Evolutionary conservation across 2,797 vertebrate genomes (phyloP), one percentile per base, ranked within the genome.

Genomic region (Sandelia bainsii): DNA sequence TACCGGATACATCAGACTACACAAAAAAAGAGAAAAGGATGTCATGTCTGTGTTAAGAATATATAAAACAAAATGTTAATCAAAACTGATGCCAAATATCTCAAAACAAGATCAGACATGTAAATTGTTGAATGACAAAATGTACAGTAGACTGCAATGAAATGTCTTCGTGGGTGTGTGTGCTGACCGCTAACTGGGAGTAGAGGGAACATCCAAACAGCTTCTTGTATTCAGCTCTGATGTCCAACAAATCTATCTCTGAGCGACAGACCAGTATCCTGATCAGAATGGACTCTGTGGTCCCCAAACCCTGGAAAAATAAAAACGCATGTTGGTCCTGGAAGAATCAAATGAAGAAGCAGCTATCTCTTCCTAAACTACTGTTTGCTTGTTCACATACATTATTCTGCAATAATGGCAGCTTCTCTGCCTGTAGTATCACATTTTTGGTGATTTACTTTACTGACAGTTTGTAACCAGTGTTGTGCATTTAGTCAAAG

Each of bases 161-260:
- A 1, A 32, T 9, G 23, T 20, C 3, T 10, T 10, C 10, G 23
- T n/a, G 6, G 29, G 20, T 4, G 1, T 46, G 8, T 60, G 5
- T 13, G 63, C 89, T 89, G 70, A 97, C 97, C 92, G 95, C 82
- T 63, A 98, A 44, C 42, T 73, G 61, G n/a, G 94, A 93, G 77
- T 94, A 84, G 20, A 97, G 90, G 2, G 96, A 93, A 23, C 42
- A 58, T 57, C 96, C 95, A 77, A 87, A 95, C 49, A 94, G 85
- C 81, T 96, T 97, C 89, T 96, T 96, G 76, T 95, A 98, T 79
- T 96, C 96, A 0, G 85, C 80, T 88, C 90, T 94, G 83, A 98
- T 95, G 86, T 98, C 96, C 92, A 95, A 29, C 82, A 97, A 82
- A 83, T 98, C 96, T 0, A 94, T 89, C 87, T 97, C 96, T 1